Conservation (phyloP, 2,888 invertebrate species). For the Doris montereyensis region DNA sequence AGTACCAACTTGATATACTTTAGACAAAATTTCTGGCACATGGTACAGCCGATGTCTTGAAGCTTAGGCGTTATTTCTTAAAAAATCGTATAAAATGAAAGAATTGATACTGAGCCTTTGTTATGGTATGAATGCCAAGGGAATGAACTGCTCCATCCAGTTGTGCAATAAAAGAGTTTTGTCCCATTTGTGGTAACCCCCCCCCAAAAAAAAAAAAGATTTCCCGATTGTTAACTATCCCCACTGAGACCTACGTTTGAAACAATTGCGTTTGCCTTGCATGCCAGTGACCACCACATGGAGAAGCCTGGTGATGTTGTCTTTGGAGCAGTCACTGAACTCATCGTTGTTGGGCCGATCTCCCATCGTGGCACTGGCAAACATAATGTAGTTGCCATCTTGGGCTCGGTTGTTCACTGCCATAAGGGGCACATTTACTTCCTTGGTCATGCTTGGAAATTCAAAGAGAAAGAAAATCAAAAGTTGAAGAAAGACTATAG, state of each 20-base stretch:
- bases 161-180: too few species aligned
- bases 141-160: too few species aligned
- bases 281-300: conserved; percentile 87
- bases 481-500: background rate
- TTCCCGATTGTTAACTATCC: too few species aligned
- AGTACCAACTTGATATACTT: too few species aligned
- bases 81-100: too few species aligned
- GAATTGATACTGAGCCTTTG: too few species aligned
- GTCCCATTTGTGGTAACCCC: too few species aligned
- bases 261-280: conserved; percentile 93
- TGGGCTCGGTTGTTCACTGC: conserved; percentile 82
- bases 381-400: conserved; percentile 99
- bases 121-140: too few species aligned
- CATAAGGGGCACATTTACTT: conserved; percentile 63
- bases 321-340: conserved; percentile 94
- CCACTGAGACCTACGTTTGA: conserved; percentile 81
- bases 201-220: too few species aligned
- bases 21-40: too few species aligned
- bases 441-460: conserved; percentile 86
- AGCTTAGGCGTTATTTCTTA: too few species aligned
- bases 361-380: conserved; percentile 98
- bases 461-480: background rate
- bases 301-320: conserved; percentile 94
- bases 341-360: conserved; percentile 98
- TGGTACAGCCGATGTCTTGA: too few species aligned